Conservation (phyloP, 2,113 vertebrate species). For the Puntigrus tetrazona region DNA sequence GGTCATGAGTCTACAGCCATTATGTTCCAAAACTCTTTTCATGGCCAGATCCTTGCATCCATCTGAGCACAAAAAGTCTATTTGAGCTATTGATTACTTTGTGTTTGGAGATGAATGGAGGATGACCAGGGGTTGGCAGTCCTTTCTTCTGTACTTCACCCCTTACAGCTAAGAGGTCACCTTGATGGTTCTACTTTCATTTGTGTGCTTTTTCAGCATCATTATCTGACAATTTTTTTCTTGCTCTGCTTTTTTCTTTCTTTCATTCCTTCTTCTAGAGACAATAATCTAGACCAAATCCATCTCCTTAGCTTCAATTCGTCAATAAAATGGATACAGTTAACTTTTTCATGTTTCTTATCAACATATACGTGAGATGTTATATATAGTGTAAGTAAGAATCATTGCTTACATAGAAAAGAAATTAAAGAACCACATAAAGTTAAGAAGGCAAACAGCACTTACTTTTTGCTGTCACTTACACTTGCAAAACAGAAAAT, state of each 20-base stretch:
- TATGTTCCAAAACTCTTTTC: conserved; percentile 1
- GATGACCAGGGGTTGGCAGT: conserved; percentile 18
- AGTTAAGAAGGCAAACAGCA: neutral
- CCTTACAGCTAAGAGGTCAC: conserved; percentile 32
- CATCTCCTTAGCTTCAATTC: conserved; percentile 22
- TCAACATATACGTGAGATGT: neutral
- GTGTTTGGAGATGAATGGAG: conserved; percentile 29
- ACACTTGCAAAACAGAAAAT: neutral
- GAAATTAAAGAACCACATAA: neutral
- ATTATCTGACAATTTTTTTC: conserved; percentile 13
- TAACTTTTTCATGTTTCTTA: neutral
- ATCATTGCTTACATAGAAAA: neutral
- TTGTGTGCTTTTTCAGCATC: conserved; percentile 38
- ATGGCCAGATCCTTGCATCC: neutral
- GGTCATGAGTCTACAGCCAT: neutral
- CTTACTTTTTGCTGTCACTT: neutral
- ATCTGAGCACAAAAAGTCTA: conserved; percentile 16
- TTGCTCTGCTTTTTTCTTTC: neutral
- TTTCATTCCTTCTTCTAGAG: conserved; percentile 6
- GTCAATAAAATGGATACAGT: conserved; percentile 39
- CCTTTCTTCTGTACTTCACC: conserved; percentile 31
- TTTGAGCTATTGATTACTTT: conserved; percentile 42
- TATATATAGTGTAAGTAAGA: neutral
- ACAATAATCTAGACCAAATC: conserved; percentile 21
- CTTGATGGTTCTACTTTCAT: conserved; percentile 2